A percentile compares a stretch with the other conserved stretches of the same genome.
These are phyloP conservation scores for Colostygia pectinataria DNA, from an alignment of 2,888 invertebrate species.

Conservation along the genomic window DNA sequence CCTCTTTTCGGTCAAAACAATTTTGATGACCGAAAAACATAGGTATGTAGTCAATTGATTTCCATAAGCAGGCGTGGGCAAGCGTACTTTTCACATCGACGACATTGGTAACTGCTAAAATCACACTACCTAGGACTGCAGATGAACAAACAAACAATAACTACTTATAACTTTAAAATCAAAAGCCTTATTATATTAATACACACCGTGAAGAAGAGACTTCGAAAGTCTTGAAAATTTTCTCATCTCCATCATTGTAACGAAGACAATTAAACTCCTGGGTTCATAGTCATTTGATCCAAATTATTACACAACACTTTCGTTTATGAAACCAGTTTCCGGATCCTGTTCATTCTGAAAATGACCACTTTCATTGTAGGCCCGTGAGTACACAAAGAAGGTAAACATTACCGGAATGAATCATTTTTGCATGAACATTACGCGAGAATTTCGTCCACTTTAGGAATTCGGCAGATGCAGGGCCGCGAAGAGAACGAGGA, in stretches of 20 bases:
- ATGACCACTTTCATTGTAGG: slow-evolving; percentile 65
- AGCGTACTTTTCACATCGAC: too few species aligned
- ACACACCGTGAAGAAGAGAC: slow-evolving; percentile 74
- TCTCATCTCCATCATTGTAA: slow-evolving; percentile 73
- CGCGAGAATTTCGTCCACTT: slow-evolving; percentile 48
- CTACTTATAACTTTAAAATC: too few species aligned
- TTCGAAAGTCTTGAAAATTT: slow-evolving; percentile 72
- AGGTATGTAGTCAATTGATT: too few species aligned
- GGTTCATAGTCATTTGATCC: slow-evolving; percentile 58
- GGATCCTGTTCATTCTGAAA: slow-evolving; percentile 65
- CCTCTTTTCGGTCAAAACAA: too few species aligned
- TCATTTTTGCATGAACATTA: slow-evolving; percentile 40
- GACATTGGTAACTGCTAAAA: too few species aligned
- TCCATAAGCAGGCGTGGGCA: too few species aligned
- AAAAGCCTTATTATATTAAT: slow-evolving; percentile 27
- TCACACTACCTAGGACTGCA: too few species aligned
- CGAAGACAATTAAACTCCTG: slow-evolving; percentile 53
- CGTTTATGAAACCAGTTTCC: slow-evolving; percentile 67
- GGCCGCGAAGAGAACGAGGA: slow-evolving; percentile 53
- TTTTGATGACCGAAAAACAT: too few species aligned
- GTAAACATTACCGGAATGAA: slow-evolving; percentile 42
- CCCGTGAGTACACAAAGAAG: slow-evolving; percentile 53
- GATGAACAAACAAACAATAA: too few species aligned
- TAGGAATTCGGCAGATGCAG: slow-evolving; percentile 48
- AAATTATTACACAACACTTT: slow-evolving; percentile 74